Conservation (phyloP, 2,113 vertebrate species). For the Falcunculus frontatus region DNA sequence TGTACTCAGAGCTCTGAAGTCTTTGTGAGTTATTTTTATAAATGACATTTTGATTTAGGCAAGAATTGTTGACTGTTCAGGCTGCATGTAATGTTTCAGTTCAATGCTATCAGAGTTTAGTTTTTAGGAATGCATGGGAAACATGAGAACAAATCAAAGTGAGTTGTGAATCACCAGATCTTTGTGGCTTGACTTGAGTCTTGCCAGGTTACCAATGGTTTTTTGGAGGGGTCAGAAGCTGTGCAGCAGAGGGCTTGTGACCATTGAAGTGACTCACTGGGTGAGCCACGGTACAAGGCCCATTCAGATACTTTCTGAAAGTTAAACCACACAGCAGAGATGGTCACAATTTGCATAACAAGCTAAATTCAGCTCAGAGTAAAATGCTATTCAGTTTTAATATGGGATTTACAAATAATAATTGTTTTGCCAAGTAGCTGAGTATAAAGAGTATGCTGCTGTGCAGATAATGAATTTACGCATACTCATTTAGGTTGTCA, state of each 20-base stretch:
- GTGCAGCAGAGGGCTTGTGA: neutral
- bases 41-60: slow-evolving; percentile 49
- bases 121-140: neutral
- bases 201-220: neutral
- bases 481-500: neutral
- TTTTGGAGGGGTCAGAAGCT: neutral
- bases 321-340: neutral
- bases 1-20: slow-evolving; percentile 51
- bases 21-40: slow-evolving; percentile 62
- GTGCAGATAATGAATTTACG: neutral
- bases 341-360: neutral
- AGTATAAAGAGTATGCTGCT: neutral
- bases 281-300: neutral
- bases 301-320: neutral
- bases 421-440: neutral
- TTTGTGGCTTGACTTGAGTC: neutral
- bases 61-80: slow-evolving; percentile 12
- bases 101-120: neutral
- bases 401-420: neutral
- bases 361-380: neutral
- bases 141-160: neutral
- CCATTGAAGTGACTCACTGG: neutral
- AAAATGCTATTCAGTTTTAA: neutral
- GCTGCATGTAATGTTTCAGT: neutral
- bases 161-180: neutral